These are phyloP conservation scores for Myiozetetes cayanensis DNA, from an alignment of 2,113 vertebrate species.

Conservation along the genomic window DNA sequence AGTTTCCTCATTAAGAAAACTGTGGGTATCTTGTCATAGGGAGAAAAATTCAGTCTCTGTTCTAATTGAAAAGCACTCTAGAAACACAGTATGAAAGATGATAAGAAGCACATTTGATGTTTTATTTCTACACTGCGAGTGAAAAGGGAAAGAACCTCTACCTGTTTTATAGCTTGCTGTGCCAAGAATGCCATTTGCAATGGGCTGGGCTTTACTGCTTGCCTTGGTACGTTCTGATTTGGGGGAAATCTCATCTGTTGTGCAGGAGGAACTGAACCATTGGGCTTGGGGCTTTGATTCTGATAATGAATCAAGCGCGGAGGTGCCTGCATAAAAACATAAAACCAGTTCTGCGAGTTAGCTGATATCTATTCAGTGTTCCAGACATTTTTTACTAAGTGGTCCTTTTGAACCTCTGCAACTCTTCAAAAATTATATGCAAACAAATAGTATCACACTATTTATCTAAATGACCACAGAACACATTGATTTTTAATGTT, in stretches of 20 bases:
- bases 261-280: slow-evolving; percentile 68
- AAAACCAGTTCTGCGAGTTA: not conserved
- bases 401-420: not conserved
- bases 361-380: not conserved
- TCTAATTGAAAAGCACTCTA: not conserved
- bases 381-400: not conserved
- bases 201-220: slow-evolving; percentile 70
- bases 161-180: slow-evolving; percentile 83
- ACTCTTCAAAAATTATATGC: not conserved
- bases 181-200: slow-evolving; percentile 78
- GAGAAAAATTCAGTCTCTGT: not conserved
- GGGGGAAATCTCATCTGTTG: slow-evolving; percentile 75
- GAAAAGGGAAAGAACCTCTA: slow-evolving; percentile 8
- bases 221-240: slow-evolving; percentile 67
- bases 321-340: slow-evolving; percentile 67
- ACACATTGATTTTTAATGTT: not conserved
- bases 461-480: not conserved
- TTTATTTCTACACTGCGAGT: not conserved
- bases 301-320: slow-evolving; percentile 81
- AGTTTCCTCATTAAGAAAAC: not conserved
- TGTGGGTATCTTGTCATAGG: not conserved
- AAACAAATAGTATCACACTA: not conserved
- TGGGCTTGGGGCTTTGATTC: slow-evolving; percentile 75
- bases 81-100: not conserved
- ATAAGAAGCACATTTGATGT: not conserved